Percentiles rank a stretch among this genome's conserved stretches.
phyloP scores from a whole-genome alignment of 2,888 invertebrate genomes.

The Meloe dianella region DNA sequence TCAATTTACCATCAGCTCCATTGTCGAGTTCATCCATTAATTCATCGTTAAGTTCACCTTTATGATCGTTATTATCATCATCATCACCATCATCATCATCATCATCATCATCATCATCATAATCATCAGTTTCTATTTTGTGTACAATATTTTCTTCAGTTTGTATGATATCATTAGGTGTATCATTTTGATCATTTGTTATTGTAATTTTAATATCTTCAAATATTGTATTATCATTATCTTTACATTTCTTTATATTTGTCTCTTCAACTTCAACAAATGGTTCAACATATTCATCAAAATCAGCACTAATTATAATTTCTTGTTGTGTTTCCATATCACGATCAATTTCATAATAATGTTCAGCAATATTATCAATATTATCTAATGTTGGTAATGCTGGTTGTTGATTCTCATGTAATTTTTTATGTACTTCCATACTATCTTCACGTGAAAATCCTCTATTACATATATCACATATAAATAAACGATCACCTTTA shows the following conservation, averaged over 20 bases:
- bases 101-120: conserved; percentile 17
- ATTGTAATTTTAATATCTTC: conserved; percentile 31
- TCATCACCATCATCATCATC: conserved; percentile 15
- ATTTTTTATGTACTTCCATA: conserved; percentile 54
- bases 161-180: conserved; percentile 13
- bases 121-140: conserved; percentile 29
- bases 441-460: conserved; percentile 58
- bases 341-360: conserved; percentile 53
- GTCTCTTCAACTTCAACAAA: conserved; percentile 51
- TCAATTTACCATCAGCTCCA: neutral
- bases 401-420: conserved; percentile 54
- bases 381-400: conserved; percentile 56
- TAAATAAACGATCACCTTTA: conserved; percentile 58
- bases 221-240: neutral
- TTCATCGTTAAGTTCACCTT: conserved; percentile 13
- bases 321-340: conserved; percentile 40
- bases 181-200: conserved; percentile 20
- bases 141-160: conserved; percentile 7
- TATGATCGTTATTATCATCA: conserved; percentile 28
- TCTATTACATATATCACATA: conserved; percentile 60
- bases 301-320: conserved; percentile 37
- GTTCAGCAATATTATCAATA: conserved; percentile 57
- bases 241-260: neutral
- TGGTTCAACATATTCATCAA: conserved; percentile 49
- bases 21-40: conserved; percentile 14